Percentiles rank a stretch among this genome's conserved stretches.
Evolutionary conservation across 2,797 vertebrate species (phyloP).

Genomic region (Helostoma temminkii): DNA sequence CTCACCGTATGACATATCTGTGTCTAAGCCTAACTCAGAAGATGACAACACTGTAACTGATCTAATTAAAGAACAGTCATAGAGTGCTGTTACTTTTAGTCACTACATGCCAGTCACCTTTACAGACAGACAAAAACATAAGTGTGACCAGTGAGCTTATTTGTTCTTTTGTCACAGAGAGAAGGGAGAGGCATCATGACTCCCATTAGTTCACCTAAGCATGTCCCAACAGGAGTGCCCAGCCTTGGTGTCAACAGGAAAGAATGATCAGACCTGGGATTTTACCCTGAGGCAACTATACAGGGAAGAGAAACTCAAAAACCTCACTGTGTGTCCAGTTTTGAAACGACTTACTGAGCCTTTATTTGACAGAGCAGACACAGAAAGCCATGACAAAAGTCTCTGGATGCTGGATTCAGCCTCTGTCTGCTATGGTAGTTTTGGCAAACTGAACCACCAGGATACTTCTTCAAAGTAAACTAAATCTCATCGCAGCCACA

Average conservation of each 20-base stretch:
- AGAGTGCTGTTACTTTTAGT: constrained; percentile 47
- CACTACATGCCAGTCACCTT: constrained; percentile 30
- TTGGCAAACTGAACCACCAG: constrained; percentile 9
- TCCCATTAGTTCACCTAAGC: constrained; percentile 70
- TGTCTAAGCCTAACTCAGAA: constrained; percentile 11
- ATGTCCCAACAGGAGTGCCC: constrained; percentile 76
- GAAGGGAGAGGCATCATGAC: constrained; percentile 60
- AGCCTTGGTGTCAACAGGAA: constrained; percentile 69
- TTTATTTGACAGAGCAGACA: constrained; percentile 3
- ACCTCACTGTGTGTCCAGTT: constrained; percentile 40
- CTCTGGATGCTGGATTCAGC: constrained; percentile 22
- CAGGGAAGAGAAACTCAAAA: constrained; percentile 23
- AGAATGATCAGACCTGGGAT: constrained; percentile 74
- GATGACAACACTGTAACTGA: background rate
- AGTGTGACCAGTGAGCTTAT: constrained; percentile 41
- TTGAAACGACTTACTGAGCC: constrained; percentile 19
- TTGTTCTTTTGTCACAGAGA: constrained; percentile 70
- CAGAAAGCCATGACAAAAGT: constrained; percentile 11
- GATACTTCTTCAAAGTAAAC: constrained; percentile 27
- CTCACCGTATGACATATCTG: constrained; percentile 41
- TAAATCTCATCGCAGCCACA: constrained; percentile 14
- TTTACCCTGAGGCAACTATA: constrained; percentile 52
- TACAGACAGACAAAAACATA: constrained; percentile 41
- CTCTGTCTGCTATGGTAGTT: constrained; percentile 10
- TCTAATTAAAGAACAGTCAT: constrained; percentile 30